Percentiles rank a stretch among this genome's conserved stretches.
Evolutionary conservation across 2,888 invertebrate species (phyloP).

Genomic region (Oeneis ivallda): DNA sequence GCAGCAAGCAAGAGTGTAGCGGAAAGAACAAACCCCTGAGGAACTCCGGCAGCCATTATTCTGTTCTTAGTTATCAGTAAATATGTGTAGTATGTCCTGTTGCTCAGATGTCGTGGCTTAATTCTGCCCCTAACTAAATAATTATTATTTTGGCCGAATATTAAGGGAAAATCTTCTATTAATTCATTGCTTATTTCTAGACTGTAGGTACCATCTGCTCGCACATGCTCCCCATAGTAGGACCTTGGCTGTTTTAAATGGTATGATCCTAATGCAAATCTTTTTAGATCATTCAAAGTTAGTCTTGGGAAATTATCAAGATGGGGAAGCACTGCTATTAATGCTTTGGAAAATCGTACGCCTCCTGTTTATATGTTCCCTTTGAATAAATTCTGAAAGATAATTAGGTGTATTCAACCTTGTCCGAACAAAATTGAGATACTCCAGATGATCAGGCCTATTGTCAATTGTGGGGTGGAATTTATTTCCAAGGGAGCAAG

Average conservation of each 20-base stretch:
- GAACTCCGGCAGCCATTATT: no score
- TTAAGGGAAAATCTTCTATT: conserved; percentile 2
- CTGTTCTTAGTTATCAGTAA: conserved; percentile 4
- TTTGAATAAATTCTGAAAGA: conserved; percentile 5
- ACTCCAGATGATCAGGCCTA: background rate
- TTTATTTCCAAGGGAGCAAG: background rate
- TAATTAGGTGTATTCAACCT: background rate
- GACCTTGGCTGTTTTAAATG: conserved; percentile 3
- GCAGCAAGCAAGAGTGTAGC: no score
- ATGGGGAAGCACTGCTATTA: background rate
- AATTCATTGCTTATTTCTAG: background rate
- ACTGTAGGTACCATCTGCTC: background rate
- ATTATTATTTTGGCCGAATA: conserved; percentile 4
- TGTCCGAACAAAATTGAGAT: conserved; percentile 3
- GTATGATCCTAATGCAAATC: conserved; percentile 3
- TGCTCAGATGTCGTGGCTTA: background rate
- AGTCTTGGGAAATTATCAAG: conserved; percentile 4
- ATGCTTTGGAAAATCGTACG: conserved; percentile 2
- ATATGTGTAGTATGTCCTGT: conserved; percentile 3
- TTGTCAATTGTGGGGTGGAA: conserved; percentile 3
- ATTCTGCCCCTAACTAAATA: background rate
- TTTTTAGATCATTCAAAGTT: conserved; percentile 2
- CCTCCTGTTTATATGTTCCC: conserved; percentile 5
- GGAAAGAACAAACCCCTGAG: no score
- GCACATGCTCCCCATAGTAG: conserved; percentile 4